These are phyloP conservation scores for Ips nitidus DNA, from an alignment of 1,140 invertebrate genomes.

Conservation along the genomic window DNA sequence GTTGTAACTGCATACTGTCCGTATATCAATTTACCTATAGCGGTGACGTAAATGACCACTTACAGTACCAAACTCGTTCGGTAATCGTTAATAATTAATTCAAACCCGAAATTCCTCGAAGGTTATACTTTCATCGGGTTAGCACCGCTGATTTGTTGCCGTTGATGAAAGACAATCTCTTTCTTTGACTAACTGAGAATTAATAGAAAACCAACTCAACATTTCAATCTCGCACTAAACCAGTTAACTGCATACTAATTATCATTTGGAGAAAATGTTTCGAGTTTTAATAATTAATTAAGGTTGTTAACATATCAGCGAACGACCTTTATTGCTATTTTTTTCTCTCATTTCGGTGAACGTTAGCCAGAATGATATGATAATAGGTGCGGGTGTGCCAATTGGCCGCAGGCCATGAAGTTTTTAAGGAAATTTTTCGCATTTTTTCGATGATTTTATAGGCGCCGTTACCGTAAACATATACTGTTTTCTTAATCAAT, in stretches of 20 bases:
- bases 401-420: not conserved
- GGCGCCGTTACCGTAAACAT: too few relatives aligned
- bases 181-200: not conserved
- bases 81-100: not conserved
- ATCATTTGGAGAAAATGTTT: slow-evolving; percentile 11
- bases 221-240: slow-evolving; percentile 11
- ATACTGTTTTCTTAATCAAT: too few relatives aligned
- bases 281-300: slow-evolving; percentile 10
- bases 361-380: not conserved
- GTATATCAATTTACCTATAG: not conserved
- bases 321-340: not conserved
- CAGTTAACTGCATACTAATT: slow-evolving; percentile 13
- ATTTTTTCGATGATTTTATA: not conserved
- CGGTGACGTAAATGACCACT: not conserved
- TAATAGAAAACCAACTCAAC: not conserved
- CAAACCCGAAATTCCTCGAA: not conserved
- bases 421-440: slow-evolving; percentile 1
- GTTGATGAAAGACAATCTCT: not conserved
- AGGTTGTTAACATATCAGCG: slow-evolving; percentile 3
- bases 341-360: not conserved
- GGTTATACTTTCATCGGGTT: not conserved
- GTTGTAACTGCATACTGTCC: slow-evolving; percentile 1
- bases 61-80: not conserved
- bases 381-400: slow-evolving; percentile 7
- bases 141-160: not conserved